phyloP scores from a whole-genome alignment of 2,888 invertebrate genomes.

The Apomyelois bistriatella region DNA sequence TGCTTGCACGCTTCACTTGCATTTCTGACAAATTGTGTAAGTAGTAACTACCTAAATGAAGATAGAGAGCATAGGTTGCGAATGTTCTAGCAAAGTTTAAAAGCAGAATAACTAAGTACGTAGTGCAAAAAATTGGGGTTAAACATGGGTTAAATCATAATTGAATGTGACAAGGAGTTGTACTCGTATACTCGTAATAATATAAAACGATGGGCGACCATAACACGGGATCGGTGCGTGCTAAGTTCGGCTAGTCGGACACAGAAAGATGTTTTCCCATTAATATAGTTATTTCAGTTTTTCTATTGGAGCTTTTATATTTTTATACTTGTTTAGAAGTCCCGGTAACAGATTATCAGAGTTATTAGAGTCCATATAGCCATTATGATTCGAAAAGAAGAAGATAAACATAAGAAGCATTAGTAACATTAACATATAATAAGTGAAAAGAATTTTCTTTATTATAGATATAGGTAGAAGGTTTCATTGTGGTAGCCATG shows the following conservation, averaged over 20 bases:
- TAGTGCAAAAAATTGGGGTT: slow-evolving; percentile 65
- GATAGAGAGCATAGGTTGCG: not conserved
- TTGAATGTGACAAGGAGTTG: slow-evolving; percentile 57
- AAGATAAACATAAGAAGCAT: too few relatives aligned
- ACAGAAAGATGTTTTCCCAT: not conserved
- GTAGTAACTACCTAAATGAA: too few relatives aligned
- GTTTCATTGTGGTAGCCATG: not conserved
- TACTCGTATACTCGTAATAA: slow-evolving; percentile 28
- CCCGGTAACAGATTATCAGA: too few relatives aligned
- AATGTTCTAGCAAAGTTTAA: slow-evolving; percentile 9
- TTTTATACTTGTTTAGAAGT: too few relatives aligned
- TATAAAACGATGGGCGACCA: slow-evolving; percentile 41
- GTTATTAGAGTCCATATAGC: too few relatives aligned
- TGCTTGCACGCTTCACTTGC: too few relatives aligned
- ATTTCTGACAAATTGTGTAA: too few relatives aligned
- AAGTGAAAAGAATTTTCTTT: too few relatives aligned
- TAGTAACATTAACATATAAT: too few relatives aligned
- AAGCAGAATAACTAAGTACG: slow-evolving; percentile 13
- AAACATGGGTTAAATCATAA: slow-evolving; percentile 65
- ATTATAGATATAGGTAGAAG: too few relatives aligned
- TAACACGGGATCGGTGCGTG: slow-evolving; percentile 49
- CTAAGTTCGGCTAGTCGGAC: slow-evolving; percentile 23
- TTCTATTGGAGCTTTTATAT: too few relatives aligned
- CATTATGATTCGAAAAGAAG: too few relatives aligned
- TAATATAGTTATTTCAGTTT: not conserved